These are phyloP conservation scores for Incurvaria masculella DNA, from an alignment of 2,888 invertebrate genomes.

Conservation along the genomic window DNA sequence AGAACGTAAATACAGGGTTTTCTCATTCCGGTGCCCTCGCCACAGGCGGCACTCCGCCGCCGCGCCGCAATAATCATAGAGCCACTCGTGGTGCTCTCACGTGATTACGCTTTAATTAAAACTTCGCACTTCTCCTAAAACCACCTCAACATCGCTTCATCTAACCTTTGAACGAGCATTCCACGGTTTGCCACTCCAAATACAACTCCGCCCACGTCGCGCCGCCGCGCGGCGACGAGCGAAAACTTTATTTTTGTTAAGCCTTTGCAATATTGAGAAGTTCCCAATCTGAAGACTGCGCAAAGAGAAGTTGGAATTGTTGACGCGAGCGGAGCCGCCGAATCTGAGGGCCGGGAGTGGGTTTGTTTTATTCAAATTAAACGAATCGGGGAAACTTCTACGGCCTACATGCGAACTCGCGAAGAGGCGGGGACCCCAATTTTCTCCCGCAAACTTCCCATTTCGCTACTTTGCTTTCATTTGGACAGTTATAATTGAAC, in stretches of 20 bases:
- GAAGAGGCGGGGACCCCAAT: too few species aligned
- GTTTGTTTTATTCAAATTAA: neutral
- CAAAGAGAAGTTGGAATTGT: neutral
- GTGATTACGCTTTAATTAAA: neutral
- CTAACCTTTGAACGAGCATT: too few species aligned
- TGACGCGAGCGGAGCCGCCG: neutral
- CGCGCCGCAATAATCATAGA: neutral
- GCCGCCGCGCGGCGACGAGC: neutral
- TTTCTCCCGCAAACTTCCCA: too few species aligned
- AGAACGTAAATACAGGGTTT: too few species aligned
- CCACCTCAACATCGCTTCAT: too few species aligned
- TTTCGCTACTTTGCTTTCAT: too few species aligned
- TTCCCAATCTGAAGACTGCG: neutral
- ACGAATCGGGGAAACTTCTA: neutral
- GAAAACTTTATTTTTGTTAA: neutral
- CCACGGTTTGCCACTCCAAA: too few species aligned
- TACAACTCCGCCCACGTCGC: neutral
- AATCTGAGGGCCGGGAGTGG: neutral
- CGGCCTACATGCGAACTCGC: too few species aligned
- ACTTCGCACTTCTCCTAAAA: neutral
- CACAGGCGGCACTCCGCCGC: neutral
- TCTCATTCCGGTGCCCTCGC: too few species aligned
- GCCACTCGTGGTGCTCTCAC: neutral
- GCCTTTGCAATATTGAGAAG: neutral
- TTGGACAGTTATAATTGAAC: too few species aligned